Evolutionary conservation across 2,888 invertebrate genomes (phyloP).

Genomic region (Tachystola acroxantha): DNA sequence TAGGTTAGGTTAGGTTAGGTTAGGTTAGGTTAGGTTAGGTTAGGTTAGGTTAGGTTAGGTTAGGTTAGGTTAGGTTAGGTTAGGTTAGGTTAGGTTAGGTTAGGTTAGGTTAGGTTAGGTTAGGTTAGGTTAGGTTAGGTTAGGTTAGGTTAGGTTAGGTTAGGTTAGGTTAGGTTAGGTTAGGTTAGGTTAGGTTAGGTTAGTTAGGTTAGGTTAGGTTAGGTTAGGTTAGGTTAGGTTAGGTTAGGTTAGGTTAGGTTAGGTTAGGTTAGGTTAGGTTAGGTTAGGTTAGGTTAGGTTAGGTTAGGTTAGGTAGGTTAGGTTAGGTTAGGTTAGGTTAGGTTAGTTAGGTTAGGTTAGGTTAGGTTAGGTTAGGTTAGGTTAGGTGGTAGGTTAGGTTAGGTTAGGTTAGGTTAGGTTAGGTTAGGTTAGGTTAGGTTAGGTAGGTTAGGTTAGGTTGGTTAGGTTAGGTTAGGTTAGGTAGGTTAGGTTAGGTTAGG

Average conservation of each 20-base stretch:
- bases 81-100: conserved; percentile 15
- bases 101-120: conserved; percentile 14
- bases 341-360: conserved; percentile 8
- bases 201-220: conserved; percentile 17
- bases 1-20: conserved; percentile 14
- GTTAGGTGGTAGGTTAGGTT: too few species aligned
- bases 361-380: conserved; percentile 10
- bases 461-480: too few species aligned
- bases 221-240: conserved; percentile 19
- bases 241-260: conserved; percentile 20
- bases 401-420: conserved; percentile 10
- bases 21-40: conserved; percentile 15
- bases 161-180: conserved; percentile 22
- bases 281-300: conserved; percentile 13
- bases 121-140: conserved; percentile 19
- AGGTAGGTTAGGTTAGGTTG: too few species aligned
- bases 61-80: conserved; percentile 2
- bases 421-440: conserved; percentile 17
- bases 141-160: conserved; percentile 20
- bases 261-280: conserved; percentile 14
- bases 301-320: conserved; percentile 14
- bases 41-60: conserved; percentile 11
- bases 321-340: too few species aligned
- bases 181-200: conserved; percentile 17
- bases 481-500: conserved; percentile 5